phyloP scores from a whole-genome alignment of 2,797 vertebrate genomes.

The Thripadectes ignobilis region DNA sequence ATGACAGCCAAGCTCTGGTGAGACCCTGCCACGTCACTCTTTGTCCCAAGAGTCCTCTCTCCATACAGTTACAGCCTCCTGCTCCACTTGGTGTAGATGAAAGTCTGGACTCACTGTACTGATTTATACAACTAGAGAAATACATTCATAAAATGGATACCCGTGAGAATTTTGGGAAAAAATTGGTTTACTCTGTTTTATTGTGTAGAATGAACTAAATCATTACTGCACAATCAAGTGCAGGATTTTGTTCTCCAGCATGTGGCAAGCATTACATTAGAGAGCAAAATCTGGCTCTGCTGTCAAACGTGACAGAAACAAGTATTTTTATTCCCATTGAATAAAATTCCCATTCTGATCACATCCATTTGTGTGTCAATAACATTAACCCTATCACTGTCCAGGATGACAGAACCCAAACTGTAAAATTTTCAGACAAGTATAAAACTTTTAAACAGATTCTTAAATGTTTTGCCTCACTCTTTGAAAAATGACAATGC shows the following conservation, averaged over 20 bases:
- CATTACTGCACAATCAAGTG: conserved; percentile 32
- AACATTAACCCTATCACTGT: conserved; percentile 5
- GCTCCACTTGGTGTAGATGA: neutral
- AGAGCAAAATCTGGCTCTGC: conserved; percentile 43
- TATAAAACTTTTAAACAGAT: neutral
- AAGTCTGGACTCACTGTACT: conserved; percentile 5
- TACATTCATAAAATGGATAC: conserved; percentile 11
- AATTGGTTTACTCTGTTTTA: conserved; percentile 9
- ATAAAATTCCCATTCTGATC: conserved; percentile 47
- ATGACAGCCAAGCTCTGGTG: neutral
- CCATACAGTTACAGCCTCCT: neutral
- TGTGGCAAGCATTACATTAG: conserved; percentile 49
- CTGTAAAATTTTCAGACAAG: neutral
- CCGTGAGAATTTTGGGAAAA: neutral
- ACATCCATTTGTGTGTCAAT: conserved; percentile 44
- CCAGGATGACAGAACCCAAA: conserved; percentile 22
- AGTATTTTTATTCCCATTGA: conserved; percentile 63
- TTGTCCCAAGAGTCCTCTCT: neutral
- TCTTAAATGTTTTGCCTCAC: neutral
- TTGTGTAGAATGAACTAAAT: conserved; percentile 40
- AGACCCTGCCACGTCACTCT: neutral
- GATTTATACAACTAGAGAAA: conserved; percentile 43
- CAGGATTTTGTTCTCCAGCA: conserved; percentile 37
- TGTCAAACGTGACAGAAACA: conserved; percentile 68
- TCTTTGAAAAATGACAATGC: neutral